phyloP scores from a whole-genome alignment of 2,888 invertebrate genomes.

The Acanthosepion lycidas region DNA sequence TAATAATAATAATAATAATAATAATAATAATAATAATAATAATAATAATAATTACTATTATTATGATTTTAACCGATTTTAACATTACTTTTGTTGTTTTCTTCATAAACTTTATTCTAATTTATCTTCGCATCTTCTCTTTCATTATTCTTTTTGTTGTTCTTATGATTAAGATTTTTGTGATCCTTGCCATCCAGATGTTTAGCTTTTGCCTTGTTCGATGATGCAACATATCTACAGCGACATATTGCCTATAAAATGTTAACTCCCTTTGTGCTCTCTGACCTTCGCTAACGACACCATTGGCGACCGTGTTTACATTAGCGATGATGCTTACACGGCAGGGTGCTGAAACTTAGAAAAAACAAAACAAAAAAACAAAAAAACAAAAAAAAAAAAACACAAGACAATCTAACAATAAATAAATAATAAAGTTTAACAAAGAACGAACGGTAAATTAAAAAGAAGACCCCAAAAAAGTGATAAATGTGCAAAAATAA shows the following conservation, averaged over 20 bases:
- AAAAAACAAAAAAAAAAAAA: background rate
- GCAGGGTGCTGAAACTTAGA: background rate
- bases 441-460: background rate
- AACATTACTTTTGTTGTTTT: background rate
- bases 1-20: too few relatives aligned
- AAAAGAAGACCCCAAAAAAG: background rate
- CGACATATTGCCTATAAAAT: background rate
- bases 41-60: too few relatives aligned
- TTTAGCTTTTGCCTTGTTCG: background rate
- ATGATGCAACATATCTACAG: background rate
- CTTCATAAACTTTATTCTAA: background rate
- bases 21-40: too few relatives aligned
- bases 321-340: background rate
- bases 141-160: background rate
- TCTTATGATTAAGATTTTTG: background rate
- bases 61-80: background rate
- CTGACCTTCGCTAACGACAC: constrained; percentile 22
- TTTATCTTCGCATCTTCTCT: background rate
- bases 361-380: background rate
- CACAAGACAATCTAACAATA: background rate
- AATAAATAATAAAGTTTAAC: background rate
- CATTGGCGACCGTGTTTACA: background rate
- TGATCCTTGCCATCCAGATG: background rate
- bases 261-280: background rate
- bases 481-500: background rate